phyloP scores from a whole-genome alignment of 2,797 vertebrate species.

The Smutsia gigantea region DNA sequence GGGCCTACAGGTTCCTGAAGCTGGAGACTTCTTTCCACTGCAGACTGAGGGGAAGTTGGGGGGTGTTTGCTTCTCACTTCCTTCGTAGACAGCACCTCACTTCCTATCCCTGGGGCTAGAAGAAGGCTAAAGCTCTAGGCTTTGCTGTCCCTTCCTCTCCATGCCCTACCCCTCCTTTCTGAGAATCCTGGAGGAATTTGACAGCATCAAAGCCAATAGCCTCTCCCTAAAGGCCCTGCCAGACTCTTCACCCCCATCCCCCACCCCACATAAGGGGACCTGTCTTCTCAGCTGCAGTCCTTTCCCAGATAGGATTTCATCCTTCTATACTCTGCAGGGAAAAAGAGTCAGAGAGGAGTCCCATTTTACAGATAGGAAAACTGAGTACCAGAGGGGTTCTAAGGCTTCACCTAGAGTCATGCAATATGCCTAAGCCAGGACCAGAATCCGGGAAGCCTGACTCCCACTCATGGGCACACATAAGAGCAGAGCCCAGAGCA shows the following conservation, averaged over 20 bases:
- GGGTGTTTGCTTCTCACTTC: conserved; percentile 79
- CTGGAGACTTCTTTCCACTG: conserved; percentile 22
- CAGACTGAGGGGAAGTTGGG: conserved; percentile 54
- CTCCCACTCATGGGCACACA: conserved; percentile 38
- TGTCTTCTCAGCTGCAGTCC: conserved; percentile 14
- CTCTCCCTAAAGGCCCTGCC: conserved; percentile 35
- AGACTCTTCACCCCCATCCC: background rate
- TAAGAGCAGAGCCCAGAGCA: conserved; percentile 21
- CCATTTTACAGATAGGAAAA: conserved; percentile 58
- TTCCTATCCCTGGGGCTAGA: conserved; percentile 79
- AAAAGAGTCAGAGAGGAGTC: background rate
- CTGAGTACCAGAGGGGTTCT: conserved; percentile 28
- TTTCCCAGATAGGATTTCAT: conserved; percentile 54
- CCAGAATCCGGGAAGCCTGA: background rate
- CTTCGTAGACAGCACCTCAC: conserved; percentile 86
- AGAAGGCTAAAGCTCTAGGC: conserved; percentile 57
- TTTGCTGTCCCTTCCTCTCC: conserved; percentile 68
- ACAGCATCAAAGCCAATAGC: conserved; percentile 54
- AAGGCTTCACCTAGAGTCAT: background rate
- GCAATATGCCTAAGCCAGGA: background rate
- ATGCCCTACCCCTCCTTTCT: conserved; percentile 43
- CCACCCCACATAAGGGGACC: background rate
- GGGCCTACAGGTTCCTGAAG: background rate
- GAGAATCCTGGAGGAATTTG: conserved; percentile 53
- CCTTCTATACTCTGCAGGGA: conserved; percentile 36